Base-by-base conservation (phyloP, 2,797 vertebrate genomes). In the Sebastes hopkinsi region DNA sequence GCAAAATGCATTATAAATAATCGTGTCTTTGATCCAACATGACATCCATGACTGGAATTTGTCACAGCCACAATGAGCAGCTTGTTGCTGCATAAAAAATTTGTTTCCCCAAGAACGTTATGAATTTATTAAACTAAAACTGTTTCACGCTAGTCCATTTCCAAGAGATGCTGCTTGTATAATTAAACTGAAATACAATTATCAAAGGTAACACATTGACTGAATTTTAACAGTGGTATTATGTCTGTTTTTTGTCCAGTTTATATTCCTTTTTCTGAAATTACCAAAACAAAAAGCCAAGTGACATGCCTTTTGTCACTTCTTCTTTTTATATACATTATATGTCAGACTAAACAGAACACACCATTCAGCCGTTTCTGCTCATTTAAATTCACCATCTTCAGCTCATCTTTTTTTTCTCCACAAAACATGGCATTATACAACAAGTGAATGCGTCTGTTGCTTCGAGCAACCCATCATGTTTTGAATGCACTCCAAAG, bases 81-180 rank as follows among this genome's bases (percentile, higher is more conserved):
- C 88, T 84, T 72, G 80, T 88, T 92, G 83, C 77, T 80, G 75
- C 55, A 83, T 80, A 29, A 70, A 72, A 67, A 58, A 67, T 2
- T 0, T 18, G 52, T 75, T 77, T 75, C 52, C 79, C 25, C 56
- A 34, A 68, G 68, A 90, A 83, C n/a, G 55, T 73, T 79, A 70
- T 77, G 84, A 81, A 88, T 91, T 82, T 88, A 91, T 92, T 90
- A 68, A 75, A 78, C 69, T 80, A 81, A 88, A 88, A 71, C 81
- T 25, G 74, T 90, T 82, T 85, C 87, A 83, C 30, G 46, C 64
- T 54, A 5, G 80, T 87, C 82, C 73, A 72, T 89, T 87, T 81
- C 36, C 14, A 58, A 56, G 68, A 76, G 64, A 73, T 67, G 54
- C 66, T 46, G 56, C 60, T 84, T 71, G 76, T 52, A 75, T 88